Base-by-base conservation (phyloP, 2,113 vertebrate genomes). In the Puntigrus tetrazona region DNA sequence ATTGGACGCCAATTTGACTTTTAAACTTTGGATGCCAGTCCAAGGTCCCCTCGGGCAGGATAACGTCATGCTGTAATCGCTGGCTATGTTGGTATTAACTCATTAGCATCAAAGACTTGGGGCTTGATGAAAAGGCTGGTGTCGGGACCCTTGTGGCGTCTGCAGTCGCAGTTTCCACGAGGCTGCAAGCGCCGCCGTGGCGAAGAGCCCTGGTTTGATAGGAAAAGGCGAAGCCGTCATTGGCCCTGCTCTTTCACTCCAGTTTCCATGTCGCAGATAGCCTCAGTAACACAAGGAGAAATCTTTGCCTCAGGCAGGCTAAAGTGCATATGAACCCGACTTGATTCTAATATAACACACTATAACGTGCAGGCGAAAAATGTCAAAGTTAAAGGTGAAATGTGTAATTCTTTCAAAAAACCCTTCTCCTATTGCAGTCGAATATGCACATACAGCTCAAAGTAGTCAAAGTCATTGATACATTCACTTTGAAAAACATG, bases 11-110 rank as follows among this genome's bases (percentile, higher is more conserved):
- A 74, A 31, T 84, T 38, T 86, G 81, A 73, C 84, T 83, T 22
- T 78, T 57, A 88, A 89, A 84, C 81, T 74, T 86, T 81, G 86
- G 77, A 84, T 86, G 78, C 86, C 47, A 65, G 78, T 87, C 73
- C 86, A 69, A 83, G 52, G 65, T 34, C 27, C 88, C 89, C 89
- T 90, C 82, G 47, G 91, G 90, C 79, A 41, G 65, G 50, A 29
- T 75, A 70, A 88, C 88, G 90, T 87, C 87, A 91, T 91, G 86
- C 76, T 86, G 84, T 88, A 90, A 91, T 91, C 89, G 89, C 83
- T 88, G 87, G 86, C 83, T 82, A 87, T 83, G 84, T 86, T 89
- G 87, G 89, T 83, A 31, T 89, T 87, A 83, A 87, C 86, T 87
- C 83, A 84, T 91, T 90, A 89, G 86, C 89, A 87, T 92, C 91